phyloP scores from a whole-genome alignment of 2,113 vertebrate genomes.

The Bufo gargarizans region DNA sequence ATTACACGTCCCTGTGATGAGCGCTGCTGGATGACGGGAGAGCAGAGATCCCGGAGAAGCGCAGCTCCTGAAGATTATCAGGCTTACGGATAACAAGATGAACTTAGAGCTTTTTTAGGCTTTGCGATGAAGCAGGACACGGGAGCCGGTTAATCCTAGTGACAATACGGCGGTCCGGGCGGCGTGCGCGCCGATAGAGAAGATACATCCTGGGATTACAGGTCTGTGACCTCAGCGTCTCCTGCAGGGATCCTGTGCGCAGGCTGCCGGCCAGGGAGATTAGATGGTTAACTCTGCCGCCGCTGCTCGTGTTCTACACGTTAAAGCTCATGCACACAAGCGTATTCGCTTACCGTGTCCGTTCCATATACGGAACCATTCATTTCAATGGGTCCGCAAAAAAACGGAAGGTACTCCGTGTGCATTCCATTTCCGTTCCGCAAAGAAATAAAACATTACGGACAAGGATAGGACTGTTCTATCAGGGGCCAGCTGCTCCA shows the following conservation, averaged over 20 bases:
- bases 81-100: slow-evolving; percentile 37
- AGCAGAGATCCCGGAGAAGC: not conserved
- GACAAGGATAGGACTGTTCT: too few relatives aligned
- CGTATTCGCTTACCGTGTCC: too few relatives aligned
- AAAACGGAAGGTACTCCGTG: too few relatives aligned
- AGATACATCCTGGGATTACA: not conserved
- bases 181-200: not conserved
- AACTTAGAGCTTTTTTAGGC: slow-evolving; percentile 20
- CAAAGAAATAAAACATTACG: too few relatives aligned
- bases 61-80: slow-evolving; percentile 18
- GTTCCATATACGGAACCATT: too few relatives aligned
- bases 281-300: slow-evolving; percentile 18
- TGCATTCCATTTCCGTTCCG: too few relatives aligned
- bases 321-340: not conserved
- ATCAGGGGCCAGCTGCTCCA: too few relatives aligned
- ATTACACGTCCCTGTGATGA: not conserved
- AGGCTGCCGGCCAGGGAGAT: not conserved
- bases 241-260: not conserved
- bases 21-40: not conserved
- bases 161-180: slow-evolving; percentile 5
- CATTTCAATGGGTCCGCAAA: too few relatives aligned
- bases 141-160: slow-evolving; percentile 24
- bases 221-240: slow-evolving; percentile 4
- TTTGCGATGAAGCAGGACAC: slow-evolving; percentile 2
- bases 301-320: not conserved